Evolutionary conservation across 2,888 invertebrate genomes (phyloP).

Genomic region (Stenurella melanura): DNA sequence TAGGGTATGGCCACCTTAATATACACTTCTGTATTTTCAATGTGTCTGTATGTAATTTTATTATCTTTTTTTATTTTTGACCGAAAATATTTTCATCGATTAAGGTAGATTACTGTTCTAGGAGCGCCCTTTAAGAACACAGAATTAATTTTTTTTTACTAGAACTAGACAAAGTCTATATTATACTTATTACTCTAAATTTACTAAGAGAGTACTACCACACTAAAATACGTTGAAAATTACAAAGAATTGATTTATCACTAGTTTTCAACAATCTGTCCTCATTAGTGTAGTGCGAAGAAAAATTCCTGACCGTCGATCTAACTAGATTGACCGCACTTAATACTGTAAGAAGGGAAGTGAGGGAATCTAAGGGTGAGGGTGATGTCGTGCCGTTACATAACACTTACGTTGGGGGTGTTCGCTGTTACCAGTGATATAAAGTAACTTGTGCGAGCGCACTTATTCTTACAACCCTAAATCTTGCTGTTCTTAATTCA

Average conservation of each 20-base stretch:
- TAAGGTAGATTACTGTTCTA: too few relatives aligned
- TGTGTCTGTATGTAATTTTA: too few relatives aligned
- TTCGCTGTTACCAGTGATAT: conserved; percentile 40
- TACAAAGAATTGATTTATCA: conserved; percentile 8
- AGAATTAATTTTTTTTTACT: too few relatives aligned
- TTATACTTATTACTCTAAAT: too few relatives aligned
- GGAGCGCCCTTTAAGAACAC: too few relatives aligned
- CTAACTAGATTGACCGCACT: conserved; percentile 43
- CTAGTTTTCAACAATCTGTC: conserved; percentile 24
- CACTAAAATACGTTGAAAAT: background rate
- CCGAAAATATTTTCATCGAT: too few relatives aligned
- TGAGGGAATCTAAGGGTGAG: conserved; percentile 43
- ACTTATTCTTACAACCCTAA: conserved; percentile 9
- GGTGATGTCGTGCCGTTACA: conserved; percentile 44
- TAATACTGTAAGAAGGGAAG: conserved; percentile 40
- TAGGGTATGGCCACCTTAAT: too few relatives aligned
- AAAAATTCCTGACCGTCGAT: conserved; percentile 20
- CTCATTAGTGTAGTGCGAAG: conserved; percentile 34
- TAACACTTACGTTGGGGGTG: conserved; percentile 41
- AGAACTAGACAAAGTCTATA: too few relatives aligned
- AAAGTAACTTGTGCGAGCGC: conserved; percentile 40
- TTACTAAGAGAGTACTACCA: too few relatives aligned
- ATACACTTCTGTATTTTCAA: too few relatives aligned
- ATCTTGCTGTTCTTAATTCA: background rate
- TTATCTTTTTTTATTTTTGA: too few relatives aligned